Evolutionary conservation across 2,113 vertebrate genomes (phyloP).

Genomic region (Trogon melanurus): DNA sequence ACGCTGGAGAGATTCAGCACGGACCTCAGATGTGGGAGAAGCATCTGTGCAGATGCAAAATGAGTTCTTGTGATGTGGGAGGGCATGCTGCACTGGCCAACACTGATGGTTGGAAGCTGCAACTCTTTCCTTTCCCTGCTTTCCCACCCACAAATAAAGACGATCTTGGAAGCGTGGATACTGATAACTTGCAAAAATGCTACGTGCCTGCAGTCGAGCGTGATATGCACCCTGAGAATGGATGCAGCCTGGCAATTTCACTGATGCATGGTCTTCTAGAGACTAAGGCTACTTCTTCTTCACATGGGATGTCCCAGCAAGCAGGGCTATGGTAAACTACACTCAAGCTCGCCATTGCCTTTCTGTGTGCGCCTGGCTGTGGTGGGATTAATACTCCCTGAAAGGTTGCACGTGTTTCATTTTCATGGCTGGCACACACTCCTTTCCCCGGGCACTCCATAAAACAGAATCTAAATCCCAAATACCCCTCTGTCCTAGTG

Average conservation of each 20-base stretch:
- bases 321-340: not conserved
- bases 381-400: not conserved
- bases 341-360: accelerated
- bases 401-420: not conserved
- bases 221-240: not conserved
- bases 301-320: accelerated
- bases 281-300: not conserved
- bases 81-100: not conserved
- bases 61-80: not conserved
- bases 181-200: not conserved
- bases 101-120: not conserved
- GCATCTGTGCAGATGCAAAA: not conserved
- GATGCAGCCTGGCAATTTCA: not conserved
- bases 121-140: not conserved
- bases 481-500: accelerated
- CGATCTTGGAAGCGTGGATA: not conserved
- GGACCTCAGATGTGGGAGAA: not conserved
- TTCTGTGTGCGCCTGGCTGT: accelerated
- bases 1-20: not conserved
- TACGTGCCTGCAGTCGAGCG: not conserved
- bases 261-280: not conserved
- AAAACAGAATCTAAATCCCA: not conserved
- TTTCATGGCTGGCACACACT: not conserved
- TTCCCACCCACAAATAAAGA: not conserved
- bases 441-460: accelerated